Evolutionary conservation across 2,888 invertebrate genomes (phyloP).

Genomic region (Hololepta plana): DNA sequence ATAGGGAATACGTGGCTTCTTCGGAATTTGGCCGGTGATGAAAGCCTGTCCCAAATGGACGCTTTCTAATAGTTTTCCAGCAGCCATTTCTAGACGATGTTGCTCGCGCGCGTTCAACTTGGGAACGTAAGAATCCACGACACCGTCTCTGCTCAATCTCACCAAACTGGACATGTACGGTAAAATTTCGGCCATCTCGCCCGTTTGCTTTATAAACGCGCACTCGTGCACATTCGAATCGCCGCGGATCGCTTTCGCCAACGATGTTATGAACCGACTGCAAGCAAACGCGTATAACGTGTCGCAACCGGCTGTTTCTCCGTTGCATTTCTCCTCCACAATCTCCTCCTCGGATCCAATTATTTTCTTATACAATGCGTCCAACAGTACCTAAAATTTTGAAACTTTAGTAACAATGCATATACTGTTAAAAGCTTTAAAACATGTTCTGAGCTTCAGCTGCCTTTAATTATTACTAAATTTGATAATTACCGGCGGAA

Average conservation of each 20-base stretch:
- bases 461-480: background rate
- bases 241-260: slow-evolving; percentile 19
- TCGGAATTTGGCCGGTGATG: no score
- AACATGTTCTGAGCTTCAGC: background rate
- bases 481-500: slow-evolving; percentile 6
- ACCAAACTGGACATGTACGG: slow-evolving; percentile 23
- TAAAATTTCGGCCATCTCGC: slow-evolving; percentile 20
- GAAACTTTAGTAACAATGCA: slow-evolving; percentile 3
- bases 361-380: slow-evolving; percentile 15
- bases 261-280: slow-evolving; percentile 19
- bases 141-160: slow-evolving; percentile 15
- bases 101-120: no score
- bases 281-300: slow-evolving; percentile 18
- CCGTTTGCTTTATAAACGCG: slow-evolving; percentile 22
- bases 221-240: slow-evolving; percentile 20
- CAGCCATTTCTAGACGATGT: no score
- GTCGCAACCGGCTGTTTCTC: slow-evolving; percentile 15
- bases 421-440: slow-evolving; percentile 1
- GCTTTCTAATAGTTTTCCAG: no score
- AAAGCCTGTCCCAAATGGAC: no score
- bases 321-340: slow-evolving; percentile 14
- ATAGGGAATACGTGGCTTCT: no score
- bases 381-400: slow-evolving; percentile 9
- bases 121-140: slow-evolving; percentile 5
- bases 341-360: slow-evolving; percentile 17